Evolutionary conservation across 1,140 invertebrate genomes (phyloP), one percentile per base, ranked within the genome.

Genomic region (Pachypeltis micranthus): DNA sequence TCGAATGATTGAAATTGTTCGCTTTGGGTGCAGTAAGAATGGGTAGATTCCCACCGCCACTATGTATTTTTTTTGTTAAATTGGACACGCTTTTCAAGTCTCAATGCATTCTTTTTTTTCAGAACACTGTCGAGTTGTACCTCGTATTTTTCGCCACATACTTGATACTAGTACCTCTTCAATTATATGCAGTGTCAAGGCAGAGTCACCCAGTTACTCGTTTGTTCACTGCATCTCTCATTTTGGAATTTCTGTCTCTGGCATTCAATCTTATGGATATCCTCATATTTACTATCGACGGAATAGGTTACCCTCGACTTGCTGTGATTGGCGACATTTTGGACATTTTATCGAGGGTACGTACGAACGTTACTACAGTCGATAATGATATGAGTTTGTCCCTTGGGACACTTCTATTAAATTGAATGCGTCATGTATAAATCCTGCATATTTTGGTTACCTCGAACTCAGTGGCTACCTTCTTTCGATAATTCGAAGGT

Each of bases 191-290:
- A 54, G 88, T 87, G 57, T 80, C 85, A 58, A 82, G 84, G 63
- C 92, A 95, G 74, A 86, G 84, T 70, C 93, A 96, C 78, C 85
- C 88, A 51, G 86, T 96, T 0, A 94, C 92, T n/a, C 85, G 86
- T 73, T 75, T 97, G 21, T 91, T 98, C 69, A 94, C 92, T 26
- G 83, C 83, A 26, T 92, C 90, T 73, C 79, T 97, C 27, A 73
- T 87, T 10, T 76, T 95, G 65, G 92, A 97, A 73, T 86, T 92
- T 71, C 75, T 89, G 25, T 91, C 90, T 23, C 75, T 95, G 29
- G 84, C 87, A 58, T 82, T 93, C 58, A 94, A 93, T 76, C 81
- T 94, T 19, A 77, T 91, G n/a, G 91, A 98, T 74, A 84, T 87
- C 25, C 79, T 93, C 0, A 89, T 90, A 70, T 97, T 93, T 80